These are phyloP conservation scores for Nephrotoma appendiculata DNA, from an alignment of 2,888 invertebrate species.

Conservation along the genomic window DNA sequence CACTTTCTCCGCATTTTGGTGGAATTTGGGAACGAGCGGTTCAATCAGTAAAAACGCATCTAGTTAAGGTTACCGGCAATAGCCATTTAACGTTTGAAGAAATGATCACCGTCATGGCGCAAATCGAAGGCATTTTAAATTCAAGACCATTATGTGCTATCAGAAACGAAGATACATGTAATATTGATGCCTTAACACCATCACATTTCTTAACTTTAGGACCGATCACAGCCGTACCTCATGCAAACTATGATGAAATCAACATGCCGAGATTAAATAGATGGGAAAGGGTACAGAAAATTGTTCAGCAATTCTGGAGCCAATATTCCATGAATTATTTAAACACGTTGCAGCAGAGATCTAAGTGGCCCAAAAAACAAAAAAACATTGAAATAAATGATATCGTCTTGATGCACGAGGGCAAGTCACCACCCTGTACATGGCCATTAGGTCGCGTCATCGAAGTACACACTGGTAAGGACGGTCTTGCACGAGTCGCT, in stretches of 20 bases:
- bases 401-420: too few relatives aligned
- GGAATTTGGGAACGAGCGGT: background rate
- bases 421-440: too few relatives aligned
- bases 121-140: background rate
- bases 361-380: background rate
- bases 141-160: background rate
- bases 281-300: background rate
- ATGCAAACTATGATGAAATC: too few relatives aligned
- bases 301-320: background rate
- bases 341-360: background rate
- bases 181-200: too few relatives aligned
- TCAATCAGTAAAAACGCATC: background rate
- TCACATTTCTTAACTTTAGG: too few relatives aligned
- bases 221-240: too few relatives aligned
- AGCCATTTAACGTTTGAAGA: background rate
- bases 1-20: background rate
- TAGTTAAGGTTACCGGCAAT: background rate
- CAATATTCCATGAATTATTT: background rate
- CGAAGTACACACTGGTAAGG: too few relatives aligned
- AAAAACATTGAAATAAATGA: too few relatives aligned
- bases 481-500: too few relatives aligned
- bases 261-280: background rate
- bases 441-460: too few relatives aligned
- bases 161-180: background rate
- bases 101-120: background rate